A percentile compares a stretch with the other conserved stretches of the same genome.
Conservation (phyloP, 2,797 vertebrate genomes). For the Pampus argenteus region DNA sequence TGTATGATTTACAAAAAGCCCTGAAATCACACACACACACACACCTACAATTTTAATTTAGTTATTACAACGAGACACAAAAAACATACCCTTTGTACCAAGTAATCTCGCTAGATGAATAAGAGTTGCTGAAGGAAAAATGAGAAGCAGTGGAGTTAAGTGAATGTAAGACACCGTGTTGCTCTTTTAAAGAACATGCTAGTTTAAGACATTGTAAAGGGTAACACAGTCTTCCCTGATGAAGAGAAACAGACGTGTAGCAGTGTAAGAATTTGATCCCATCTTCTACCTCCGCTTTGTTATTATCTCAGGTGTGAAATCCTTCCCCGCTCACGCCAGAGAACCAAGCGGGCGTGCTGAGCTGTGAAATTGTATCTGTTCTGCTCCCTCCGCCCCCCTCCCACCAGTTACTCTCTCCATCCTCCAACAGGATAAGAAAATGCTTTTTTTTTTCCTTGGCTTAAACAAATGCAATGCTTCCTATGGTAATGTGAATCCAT, state of each 20-base stretch:
- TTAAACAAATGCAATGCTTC: constrained; percentile 28
- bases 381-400: constrained; percentile 51
- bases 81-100: neutral
- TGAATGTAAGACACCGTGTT: constrained; percentile 52
- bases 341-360: constrained; percentile 76
- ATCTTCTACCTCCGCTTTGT: constrained; percentile 69
- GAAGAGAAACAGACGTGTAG: constrained; percentile 65
- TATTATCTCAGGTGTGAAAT: constrained; percentile 84
- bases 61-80: neutral
- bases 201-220: constrained; percentile 68
- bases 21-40: neutral
- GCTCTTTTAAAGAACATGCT: constrained; percentile 51
- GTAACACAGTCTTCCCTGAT: constrained; percentile 57
- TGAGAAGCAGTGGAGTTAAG: constrained; percentile 31
- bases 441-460: constrained; percentile 16
- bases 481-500: constrained; percentile 45
- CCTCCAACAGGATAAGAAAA: constrained; percentile 41
- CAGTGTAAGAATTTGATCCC: constrained; percentile 75
- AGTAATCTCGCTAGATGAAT: constrained; percentile 5
- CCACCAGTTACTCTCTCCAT: constrained; percentile 21
- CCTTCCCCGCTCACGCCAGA: constrained; percentile 60
- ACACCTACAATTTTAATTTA: neutral
- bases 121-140: constrained; percentile 7
- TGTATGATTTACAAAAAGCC: neutral
- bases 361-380: constrained; percentile 85